These are phyloP conservation scores for Phataginus tetradactyla DNA, from an alignment of 2,797 vertebrate genomes.

Conservation along the genomic window DNA sequence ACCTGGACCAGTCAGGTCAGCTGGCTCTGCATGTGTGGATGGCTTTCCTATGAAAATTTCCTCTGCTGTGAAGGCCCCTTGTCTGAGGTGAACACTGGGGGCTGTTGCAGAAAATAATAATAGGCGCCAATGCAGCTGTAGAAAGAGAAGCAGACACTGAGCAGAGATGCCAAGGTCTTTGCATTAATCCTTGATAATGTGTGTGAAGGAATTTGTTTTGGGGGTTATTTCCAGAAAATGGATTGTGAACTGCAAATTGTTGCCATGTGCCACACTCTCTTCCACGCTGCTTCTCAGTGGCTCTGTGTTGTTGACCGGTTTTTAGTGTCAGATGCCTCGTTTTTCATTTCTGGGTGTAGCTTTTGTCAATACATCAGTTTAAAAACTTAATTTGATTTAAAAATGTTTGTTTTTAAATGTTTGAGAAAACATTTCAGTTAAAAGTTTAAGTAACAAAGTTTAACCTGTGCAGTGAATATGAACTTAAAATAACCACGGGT, in stretches of 20 bases:
- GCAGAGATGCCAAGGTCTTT: too few species aligned
- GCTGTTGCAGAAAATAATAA: too few species aligned
- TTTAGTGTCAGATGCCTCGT: too few species aligned
- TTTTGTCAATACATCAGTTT: background rate
- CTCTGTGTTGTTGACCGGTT: background rate
- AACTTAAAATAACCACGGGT: background rate
- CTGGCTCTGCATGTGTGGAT: too few species aligned
- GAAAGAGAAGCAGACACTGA: too few species aligned
- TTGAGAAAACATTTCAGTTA: background rate
- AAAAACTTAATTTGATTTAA: background rate
- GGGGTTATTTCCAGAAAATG: background rate
- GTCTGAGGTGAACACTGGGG: too few species aligned
- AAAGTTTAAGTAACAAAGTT: background rate
- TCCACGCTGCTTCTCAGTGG: background rate
- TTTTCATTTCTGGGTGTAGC: background rate
- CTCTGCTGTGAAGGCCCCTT: too few species aligned
- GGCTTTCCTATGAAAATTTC: too few species aligned
- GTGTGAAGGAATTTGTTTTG: background rate
- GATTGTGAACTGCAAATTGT: background rate
- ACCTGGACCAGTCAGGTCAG: too few species aligned
- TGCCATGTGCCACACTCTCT: too few species aligned
- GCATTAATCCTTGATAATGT: accelerated
- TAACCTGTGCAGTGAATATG: background rate
- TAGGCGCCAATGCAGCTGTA: too few species aligned
- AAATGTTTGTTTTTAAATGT: background rate